Evolutionary conservation across 37 sponge, comb jelly and placozoan species (phyloP).

Genomic region (Eunapius fragilis): DNA sequence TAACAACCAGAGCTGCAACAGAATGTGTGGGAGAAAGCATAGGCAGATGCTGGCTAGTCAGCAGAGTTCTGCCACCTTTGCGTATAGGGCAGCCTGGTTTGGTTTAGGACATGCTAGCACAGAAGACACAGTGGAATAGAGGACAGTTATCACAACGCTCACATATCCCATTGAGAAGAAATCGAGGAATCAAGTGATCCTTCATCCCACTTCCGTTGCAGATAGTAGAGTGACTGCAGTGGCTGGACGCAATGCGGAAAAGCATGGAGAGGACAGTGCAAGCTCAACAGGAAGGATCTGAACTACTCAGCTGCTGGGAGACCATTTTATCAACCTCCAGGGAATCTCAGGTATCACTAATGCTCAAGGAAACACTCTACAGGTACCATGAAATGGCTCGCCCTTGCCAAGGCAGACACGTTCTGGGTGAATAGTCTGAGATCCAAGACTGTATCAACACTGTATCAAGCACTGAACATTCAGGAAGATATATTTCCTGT

Average conservation of each 20-base stretch:
- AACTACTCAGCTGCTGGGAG: not conserved
- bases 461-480: not conserved
- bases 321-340: not conserved
- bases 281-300: not conserved
- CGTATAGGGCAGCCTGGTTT: not conserved
- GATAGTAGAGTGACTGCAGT: not conserved
- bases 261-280: not conserved
- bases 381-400: not conserved
- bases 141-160: not conserved
- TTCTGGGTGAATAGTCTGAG: not conserved
- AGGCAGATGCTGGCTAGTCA: not conserved
- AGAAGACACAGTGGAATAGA: not conserved
- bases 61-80: not conserved
- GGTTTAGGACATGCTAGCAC: not conserved
- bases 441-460: not conserved
- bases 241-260: not conserved
- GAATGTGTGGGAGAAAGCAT: not conserved
- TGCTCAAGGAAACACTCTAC: not conserved
- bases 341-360: not conserved
- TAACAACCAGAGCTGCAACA: not conserved
- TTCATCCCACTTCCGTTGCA: not conserved
- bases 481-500: not conserved
- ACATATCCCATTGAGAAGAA: not conserved
- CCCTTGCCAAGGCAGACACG: not conserved
- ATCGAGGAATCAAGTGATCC: not conserved